Conservation (phyloP, 2,113 vertebrate species). For the Pithys albifrons region DNA sequence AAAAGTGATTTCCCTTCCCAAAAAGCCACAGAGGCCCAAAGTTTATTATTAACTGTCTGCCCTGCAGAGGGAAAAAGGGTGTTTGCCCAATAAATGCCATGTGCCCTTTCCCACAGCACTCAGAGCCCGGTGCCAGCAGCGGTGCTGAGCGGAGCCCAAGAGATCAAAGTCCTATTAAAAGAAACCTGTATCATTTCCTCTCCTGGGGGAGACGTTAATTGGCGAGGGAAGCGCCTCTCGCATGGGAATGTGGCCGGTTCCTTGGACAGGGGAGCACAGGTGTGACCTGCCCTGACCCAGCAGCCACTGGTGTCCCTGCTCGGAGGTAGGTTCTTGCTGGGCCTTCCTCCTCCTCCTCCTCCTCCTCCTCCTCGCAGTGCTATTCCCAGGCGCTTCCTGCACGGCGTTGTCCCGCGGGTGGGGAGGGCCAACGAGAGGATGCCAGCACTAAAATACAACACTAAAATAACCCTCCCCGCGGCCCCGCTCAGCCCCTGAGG, state of each 20-base stretch:
- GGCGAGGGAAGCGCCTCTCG: not conserved
- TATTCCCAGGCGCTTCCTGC: slow-evolving; percentile 11
- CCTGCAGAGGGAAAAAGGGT: not conserved
- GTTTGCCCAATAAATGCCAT: not conserved
- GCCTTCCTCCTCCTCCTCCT: not conserved
- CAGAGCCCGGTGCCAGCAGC: not conserved
- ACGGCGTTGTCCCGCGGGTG: not conserved
- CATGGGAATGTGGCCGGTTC: not conserved
- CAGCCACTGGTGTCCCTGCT: not conserved
- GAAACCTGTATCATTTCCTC: not conserved
- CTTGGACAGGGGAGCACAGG: not conserved
- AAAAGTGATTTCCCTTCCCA: not conserved
- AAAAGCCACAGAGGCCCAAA: not conserved
- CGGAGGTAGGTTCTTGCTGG: not conserved
- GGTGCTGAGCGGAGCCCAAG: not conserved
- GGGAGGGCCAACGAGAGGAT: not conserved
- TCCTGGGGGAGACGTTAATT: not conserved
- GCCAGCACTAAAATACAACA: not conserved
- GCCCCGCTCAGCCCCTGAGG: not conserved
- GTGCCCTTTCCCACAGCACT: slow-evolving; percentile 8
- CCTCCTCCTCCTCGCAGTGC: not conserved
- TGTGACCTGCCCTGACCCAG: not conserved
- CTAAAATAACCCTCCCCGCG: not conserved
- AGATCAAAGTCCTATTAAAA: slow-evolving; percentile 64
- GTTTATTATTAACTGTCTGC: slow-evolving; percentile 19